phyloP scores from a whole-genome alignment of 2,888 invertebrate species.

The Altica lythri region DNA sequence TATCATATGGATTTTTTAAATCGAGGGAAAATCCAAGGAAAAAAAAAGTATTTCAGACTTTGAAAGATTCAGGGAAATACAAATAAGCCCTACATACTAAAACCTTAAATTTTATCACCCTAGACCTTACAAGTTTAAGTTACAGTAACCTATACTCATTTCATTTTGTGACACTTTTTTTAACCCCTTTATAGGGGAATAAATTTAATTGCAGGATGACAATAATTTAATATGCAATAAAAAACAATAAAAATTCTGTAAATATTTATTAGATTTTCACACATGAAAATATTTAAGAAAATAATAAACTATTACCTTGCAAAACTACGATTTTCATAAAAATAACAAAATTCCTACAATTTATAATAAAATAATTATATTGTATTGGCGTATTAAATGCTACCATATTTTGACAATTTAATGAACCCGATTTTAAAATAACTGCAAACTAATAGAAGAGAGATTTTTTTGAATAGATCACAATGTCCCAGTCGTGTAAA shows the following conservation, averaged over 20 bases:
- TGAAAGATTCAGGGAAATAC: no score
- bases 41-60: no score
- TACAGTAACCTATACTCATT: no score
- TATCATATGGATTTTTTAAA: no score
- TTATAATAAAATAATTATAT: constrained; percentile 37
- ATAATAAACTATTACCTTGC: constrained; percentile 43
- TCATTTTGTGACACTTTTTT: no score
- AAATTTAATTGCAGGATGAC: no score
- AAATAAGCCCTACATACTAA: no score
- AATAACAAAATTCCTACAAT: constrained; percentile 40
- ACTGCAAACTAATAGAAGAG: constrained; percentile 20
- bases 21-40: no score
- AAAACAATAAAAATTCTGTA: constrained; percentile 31
- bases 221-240: no score
- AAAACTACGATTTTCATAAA: constrained; percentile 42
- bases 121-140: no score
- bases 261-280: constrained; percentile 45
- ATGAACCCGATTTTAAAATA: constrained; percentile 7
- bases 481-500: constrained; percentile 36
- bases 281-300: constrained; percentile 48
- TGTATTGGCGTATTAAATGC: constrained; percentile 43
- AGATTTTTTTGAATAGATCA: constrained; percentile 31
- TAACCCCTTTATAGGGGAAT: no score
- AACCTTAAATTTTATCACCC: no score
- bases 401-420: constrained; percentile 29